Evolutionary conservation across 2,113 vertebrate species (phyloP).

Genomic region (Misgurnus anguillicaudatus): DNA sequence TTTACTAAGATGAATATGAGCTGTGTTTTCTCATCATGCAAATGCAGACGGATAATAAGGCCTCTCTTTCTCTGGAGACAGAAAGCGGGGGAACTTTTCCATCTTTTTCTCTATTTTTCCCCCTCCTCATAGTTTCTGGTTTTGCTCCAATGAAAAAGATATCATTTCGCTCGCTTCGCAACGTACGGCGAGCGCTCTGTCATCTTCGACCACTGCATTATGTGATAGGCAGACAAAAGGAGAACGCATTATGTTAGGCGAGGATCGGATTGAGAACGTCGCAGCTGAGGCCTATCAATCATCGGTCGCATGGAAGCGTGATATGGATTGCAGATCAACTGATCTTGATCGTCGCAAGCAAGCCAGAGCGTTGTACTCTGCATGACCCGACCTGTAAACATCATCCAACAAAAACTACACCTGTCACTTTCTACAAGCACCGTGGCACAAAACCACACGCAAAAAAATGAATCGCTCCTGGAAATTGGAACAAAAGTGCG

Average conservation of each 20-base stretch:
- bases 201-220: constrained; percentile 43
- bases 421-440: constrained; percentile 24
- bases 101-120: constrained; percentile 49
- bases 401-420: constrained; percentile 30
- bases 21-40: constrained; percentile 88
- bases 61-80: constrained; percentile 52
- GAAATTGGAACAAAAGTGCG: constrained; percentile 11
- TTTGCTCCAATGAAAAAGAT: constrained; percentile 55
- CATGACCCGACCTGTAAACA: constrained; percentile 32
- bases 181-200: constrained; percentile 41
- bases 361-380: constrained; percentile 14
- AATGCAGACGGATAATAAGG: constrained; percentile 78
- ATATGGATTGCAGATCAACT: constrained; percentile 21
- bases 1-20: constrained; percentile 84
- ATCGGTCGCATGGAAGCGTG: background rate
- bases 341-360: constrained; percentile 21
- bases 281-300: constrained; percentile 48
- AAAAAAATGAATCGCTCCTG: background rate
- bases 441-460: background rate
- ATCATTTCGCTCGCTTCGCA: constrained; percentile 52
- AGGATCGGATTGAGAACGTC: constrained; percentile 36
- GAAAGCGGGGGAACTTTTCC: constrained; percentile 67
- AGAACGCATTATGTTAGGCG: constrained; percentile 42
- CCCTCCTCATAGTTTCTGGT: constrained; percentile 49
- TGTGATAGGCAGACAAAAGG: constrained; percentile 54